Evolutionary conservation across 2,113 vertebrate species (phyloP).

Genomic region (Procavia capensis): DNA sequence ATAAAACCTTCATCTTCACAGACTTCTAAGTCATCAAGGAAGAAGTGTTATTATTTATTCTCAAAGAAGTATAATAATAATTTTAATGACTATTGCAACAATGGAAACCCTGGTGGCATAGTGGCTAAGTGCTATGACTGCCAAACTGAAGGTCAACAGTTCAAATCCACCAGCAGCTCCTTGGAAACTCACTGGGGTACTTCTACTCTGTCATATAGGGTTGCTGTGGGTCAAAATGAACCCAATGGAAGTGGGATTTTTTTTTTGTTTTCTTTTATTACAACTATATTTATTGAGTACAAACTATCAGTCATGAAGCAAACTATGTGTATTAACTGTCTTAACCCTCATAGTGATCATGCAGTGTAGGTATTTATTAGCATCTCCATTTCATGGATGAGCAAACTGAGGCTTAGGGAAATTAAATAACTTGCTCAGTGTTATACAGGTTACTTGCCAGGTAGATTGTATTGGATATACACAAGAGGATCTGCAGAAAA

Average conservation of each 20-base stretch:
- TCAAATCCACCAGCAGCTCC: too few relatives aligned
- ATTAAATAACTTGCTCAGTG: neutral
- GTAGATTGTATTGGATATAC: neutral
- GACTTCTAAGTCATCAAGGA: neutral
- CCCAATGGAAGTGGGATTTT: too few relatives aligned
- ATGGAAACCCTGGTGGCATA: too few relatives aligned
- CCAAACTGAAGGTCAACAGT: too few relatives aligned
- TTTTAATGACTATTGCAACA: neutral
- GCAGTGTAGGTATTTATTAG: neutral
- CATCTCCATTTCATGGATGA: neutral
- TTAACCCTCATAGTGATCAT: neutral
- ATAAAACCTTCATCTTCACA: neutral
- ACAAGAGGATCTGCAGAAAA: neutral
- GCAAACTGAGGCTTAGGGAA: neutral
- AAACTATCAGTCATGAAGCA: neutral
- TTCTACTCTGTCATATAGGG: too few relatives aligned
- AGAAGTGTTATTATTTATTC: neutral
- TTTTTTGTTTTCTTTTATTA: too few relatives aligned
- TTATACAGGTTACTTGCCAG: neutral
- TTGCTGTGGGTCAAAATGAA: too few relatives aligned
- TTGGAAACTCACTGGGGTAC: too few relatives aligned
- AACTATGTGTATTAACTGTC: neutral
- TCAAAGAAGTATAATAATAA: neutral
- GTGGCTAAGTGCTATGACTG: too few relatives aligned
- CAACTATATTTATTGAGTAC: neutral